Evolutionary conservation across 2,888 invertebrate species (phyloP), one percentile per base, ranked within the genome.

Genomic region (Sarcophaga rosellei): DNA sequence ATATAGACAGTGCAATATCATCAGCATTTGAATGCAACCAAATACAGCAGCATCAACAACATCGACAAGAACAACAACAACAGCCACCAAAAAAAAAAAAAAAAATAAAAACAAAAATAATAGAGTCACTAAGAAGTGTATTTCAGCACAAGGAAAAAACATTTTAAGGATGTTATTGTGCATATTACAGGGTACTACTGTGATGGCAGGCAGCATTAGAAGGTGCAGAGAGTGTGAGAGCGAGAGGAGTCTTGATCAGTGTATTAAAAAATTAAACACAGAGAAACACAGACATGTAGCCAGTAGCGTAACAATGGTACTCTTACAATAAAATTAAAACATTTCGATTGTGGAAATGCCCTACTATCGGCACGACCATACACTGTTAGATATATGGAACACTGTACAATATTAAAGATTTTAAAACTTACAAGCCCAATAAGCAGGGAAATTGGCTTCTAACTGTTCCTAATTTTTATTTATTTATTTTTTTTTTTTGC

Each of bases 91-190:
- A 35, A 35, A 35, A 5, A 0, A 35, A 35, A 6, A 35, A 35
- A 8, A 35, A 8, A 35, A 35, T n/a, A n/a, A n/a, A n/a, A n/a
- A n/a, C n/a, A 35, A 35, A 35, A 35, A 84, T 84, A 81, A 84
- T 84, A 86, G 66, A 81, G 81, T 84, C 69, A 86, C 81, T 75
- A 81, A 23, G 65, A 74, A 66, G 65, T 6, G 25, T 62, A 66
- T 53, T 12, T 21, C 69, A 65, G 76, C 76, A 68, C 68, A 65
- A 82, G 82, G 72, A 25, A 44, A 74, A 61, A n/a, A 35, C 59
- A 35, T 73, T 35, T n/a, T 35, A 78, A 75, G 70, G 20, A 68
- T 75, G 65, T 35, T 35, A 1, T 35, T 35, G 35, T 35, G 35
- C 35, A 53, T 53, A 53, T 53, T 53, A 15, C 17, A 17, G 53